phyloP scores from a whole-genome alignment of 2,797 vertebrate species.

The Podarcis lilfordi region DNA sequence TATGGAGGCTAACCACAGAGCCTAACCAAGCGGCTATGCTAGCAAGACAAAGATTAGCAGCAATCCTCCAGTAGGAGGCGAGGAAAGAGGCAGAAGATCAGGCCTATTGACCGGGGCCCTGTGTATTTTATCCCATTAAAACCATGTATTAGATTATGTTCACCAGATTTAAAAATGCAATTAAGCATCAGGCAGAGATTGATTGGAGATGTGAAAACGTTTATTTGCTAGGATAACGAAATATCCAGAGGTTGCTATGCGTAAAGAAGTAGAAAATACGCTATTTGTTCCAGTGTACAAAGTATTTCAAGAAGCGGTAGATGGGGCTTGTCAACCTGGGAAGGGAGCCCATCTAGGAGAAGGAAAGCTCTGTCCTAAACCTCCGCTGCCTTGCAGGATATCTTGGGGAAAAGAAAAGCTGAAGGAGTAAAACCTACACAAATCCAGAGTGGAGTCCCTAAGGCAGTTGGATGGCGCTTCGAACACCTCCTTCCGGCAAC shows the following conservation, averaged over 20 bases:
- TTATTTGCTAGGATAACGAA: constrained; percentile 2
- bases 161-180: background rate
- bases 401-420: too few relatives aligned
- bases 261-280: background rate
- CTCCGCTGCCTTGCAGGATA: too few relatives aligned
- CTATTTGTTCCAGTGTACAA: too few relatives aligned
- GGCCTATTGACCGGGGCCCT: background rate
- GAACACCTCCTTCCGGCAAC: too few relatives aligned
- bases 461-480: too few relatives aligned
- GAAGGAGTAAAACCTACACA: too few relatives aligned
- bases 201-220: background rate
- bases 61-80: constrained; percentile 33
- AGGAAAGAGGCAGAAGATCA: background rate
- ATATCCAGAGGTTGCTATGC: background rate
- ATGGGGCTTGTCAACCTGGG: too few relatives aligned
- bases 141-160: too few relatives aligned
- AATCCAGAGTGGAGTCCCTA: too few relatives aligned
- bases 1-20: constrained; percentile 40
- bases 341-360: too few relatives aligned
- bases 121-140: background rate
- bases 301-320: too few relatives aligned
- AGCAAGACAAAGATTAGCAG: constrained; percentile 58
- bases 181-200: constrained; percentile 25
- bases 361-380: too few relatives aligned
- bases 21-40: background rate